These are phyloP conservation scores for Echinometra lucunter DNA, from an alignment of 53 echinoderm and acorn worm genomes.

Conservation along the genomic window DNA sequence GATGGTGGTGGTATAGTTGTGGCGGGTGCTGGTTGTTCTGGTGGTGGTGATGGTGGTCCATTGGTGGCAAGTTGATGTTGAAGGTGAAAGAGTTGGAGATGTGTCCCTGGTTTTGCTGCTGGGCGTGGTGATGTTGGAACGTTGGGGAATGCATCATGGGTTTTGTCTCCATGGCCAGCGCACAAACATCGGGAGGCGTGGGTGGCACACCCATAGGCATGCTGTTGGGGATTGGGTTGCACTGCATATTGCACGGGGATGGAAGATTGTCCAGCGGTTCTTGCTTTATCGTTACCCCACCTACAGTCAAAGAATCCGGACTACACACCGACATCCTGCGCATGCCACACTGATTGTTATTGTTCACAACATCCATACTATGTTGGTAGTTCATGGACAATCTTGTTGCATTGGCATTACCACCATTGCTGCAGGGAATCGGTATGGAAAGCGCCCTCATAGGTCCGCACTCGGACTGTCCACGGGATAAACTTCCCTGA, in stretches of 20 bases:
- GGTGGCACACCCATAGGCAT: slow-evolving; percentile 60
- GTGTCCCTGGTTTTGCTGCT: slow-evolving; percentile 38
- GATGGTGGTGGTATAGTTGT: neutral
- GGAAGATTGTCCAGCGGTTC: slow-evolving; percentile 79
- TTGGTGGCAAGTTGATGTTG: slow-evolving; percentile 72
- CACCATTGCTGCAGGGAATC: slow-evolving; percentile 26
- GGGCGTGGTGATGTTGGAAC: slow-evolving; percentile 52
- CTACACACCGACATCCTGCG: slow-evolving; percentile 41
- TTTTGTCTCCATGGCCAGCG: slow-evolving; percentile 56
- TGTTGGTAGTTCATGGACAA: slow-evolving; percentile 52
- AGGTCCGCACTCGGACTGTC: neutral
- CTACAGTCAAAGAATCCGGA: slow-evolving; percentile 38
- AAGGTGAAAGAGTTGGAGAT: slow-evolving; percentile 71
- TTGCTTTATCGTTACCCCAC: slow-evolving; percentile 79
- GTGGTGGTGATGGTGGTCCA: slow-evolving; percentile 67
- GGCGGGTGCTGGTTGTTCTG: slow-evolving; percentile 60
- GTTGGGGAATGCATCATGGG: slow-evolving; percentile 58
- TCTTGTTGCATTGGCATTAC: slow-evolving; percentile 20
- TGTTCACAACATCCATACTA: slow-evolving; percentile 39
- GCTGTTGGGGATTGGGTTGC: slow-evolving; percentile 24
- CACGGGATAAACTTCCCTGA: neutral
- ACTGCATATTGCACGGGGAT: slow-evolving; percentile 72
- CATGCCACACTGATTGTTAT: neutral
- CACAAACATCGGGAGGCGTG: slow-evolving; percentile 50
- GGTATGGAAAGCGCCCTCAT: neutral